Base-by-base conservation (phyloP, 2,888 invertebrate species). In the Phengaris alcon region DNA sequence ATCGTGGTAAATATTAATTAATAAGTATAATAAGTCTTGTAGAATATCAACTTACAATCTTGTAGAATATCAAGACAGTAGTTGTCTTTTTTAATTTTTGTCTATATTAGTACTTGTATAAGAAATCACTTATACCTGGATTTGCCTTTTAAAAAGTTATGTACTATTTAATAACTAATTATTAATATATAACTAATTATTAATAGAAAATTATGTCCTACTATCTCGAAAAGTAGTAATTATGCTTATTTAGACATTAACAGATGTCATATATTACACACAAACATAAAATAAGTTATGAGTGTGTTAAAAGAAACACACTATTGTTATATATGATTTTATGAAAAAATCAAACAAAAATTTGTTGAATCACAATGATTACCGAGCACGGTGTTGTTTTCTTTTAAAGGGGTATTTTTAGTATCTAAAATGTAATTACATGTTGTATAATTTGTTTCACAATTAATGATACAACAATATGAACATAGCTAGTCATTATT, bases 391-490 rank as follows among this genome's bases (percentile, higher is more conserved):
- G 35, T 54, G 15, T 54, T 35, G 46, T 73, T 54, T 72, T 44
- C 52, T 54, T 54, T 55, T 54, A 12, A 64, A 59, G 8, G 59
- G 59, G 59, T 59, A 54, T 10, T 59, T 59, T 59, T 59, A 22
- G 22, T 5, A 10, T 10, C 3, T 22, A 57, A 59, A 10, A 59
- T 59, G 10, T 22, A 59, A 35, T 59, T 22, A 59, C 22, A 59
- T 59, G 10, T 59, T 9, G 57, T 9, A 22, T 10, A 7, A 59
- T 22, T 1, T 22, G 15, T 10, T 70, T 59, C 84, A 85, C 35
- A 35, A 35, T 4, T 3, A 35, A 35, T 35, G 35, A 35, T 35
- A 35, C 35, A 57, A n/a, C 57, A 57, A 54, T 54, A 54, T 54
- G 84, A 35, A 35, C 35, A 35, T 35, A 35, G 35, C 35, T 35